These are phyloP conservation scores for Tamias sibiricus DNA, from an alignment of 2,113 vertebrate species.

Conservation along the genomic window DNA sequence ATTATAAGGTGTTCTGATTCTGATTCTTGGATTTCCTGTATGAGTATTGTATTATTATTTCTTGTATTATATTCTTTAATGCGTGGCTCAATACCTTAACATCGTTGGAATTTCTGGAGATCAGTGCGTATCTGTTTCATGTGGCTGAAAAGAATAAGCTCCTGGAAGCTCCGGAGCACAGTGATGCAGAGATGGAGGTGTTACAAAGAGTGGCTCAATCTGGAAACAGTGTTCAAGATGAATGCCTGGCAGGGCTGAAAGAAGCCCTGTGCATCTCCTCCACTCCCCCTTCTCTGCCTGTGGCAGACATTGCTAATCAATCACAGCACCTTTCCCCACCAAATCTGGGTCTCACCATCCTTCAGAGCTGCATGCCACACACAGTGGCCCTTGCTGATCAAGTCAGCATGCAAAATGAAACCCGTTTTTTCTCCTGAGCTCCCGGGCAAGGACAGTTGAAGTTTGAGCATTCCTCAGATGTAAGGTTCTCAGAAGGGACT, in stretches of 20 bases:
- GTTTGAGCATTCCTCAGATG: not conserved
- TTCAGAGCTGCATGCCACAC: not conserved
- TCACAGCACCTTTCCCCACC: not conserved
- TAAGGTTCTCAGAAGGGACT: not conserved
- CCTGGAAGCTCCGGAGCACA: not conserved
- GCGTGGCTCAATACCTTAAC: not conserved
- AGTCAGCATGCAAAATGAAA: not conserved
- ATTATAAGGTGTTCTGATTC: not conserved
- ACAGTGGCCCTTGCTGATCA: not conserved
- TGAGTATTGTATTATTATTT: not conserved
- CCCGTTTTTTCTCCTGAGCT: not conserved
- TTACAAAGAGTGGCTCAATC: not conserved
- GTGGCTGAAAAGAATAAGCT: not conserved
- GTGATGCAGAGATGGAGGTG: not conserved
- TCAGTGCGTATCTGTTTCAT: not conserved
- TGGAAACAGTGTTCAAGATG: not conserved
- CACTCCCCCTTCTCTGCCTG: not conserved
- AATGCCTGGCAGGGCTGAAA: not conserved
- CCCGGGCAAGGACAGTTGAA: not conserved
- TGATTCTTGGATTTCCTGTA: not conserved
- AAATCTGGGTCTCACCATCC: too few species aligned
- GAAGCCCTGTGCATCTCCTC: rapidly evolving
- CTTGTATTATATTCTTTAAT: not conserved
- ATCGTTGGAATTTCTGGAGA: not conserved
- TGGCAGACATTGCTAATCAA: not conserved